Evolutionary conservation across 2,797 vertebrate genomes (phyloP), one percentile per base, ranked within the genome.

Genomic region (Schizothorax lantsangensis): DNA sequence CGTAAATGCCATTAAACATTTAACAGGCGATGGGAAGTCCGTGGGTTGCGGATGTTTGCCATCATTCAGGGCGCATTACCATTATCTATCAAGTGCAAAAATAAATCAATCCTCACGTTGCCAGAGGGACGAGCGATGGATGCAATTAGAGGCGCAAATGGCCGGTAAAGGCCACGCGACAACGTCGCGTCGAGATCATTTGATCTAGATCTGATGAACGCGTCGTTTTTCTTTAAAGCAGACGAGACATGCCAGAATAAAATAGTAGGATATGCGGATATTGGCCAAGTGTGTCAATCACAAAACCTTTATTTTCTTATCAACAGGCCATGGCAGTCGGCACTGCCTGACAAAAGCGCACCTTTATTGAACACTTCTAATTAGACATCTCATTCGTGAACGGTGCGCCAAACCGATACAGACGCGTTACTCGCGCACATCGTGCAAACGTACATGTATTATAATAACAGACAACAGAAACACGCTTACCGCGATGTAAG

Each of bases 241-340:
- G 78, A 59, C 19, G 59, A 66, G 57, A 33, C 45, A 82, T 30
- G 38, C 19, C 72, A 68, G 45, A 54, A 89, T 91, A 90, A 90
- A 85, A 84, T 33, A 79, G 78, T 73, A 88, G 87, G 84, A 80
- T 88, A 88, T 84, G 88, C 77, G 86, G 89, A 88, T 87, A 77
- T 45, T 43, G 90, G 88, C 91, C 87, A 86, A 87, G 87, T 90
- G 81, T 88, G 88, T 54, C 86, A 88, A 78, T 62, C 59, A 49
- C 69, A 77, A 54, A 79, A 66, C 62, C 77, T 75, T 52, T 57
- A 33, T 78, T 66, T 89, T 89, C 91, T 94, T 89, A 93, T 94
- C 93, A 94, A 93, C 94, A 94, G 94, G 93, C 94, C 91, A 94
- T 89, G 93, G 90, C 93, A 91, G 87, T 88, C 38, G 45, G 74